Base-by-base conservation (phyloP, 53 echinoderm and acorn worm genomes). In the Hippasteria phrygiana region DNA sequence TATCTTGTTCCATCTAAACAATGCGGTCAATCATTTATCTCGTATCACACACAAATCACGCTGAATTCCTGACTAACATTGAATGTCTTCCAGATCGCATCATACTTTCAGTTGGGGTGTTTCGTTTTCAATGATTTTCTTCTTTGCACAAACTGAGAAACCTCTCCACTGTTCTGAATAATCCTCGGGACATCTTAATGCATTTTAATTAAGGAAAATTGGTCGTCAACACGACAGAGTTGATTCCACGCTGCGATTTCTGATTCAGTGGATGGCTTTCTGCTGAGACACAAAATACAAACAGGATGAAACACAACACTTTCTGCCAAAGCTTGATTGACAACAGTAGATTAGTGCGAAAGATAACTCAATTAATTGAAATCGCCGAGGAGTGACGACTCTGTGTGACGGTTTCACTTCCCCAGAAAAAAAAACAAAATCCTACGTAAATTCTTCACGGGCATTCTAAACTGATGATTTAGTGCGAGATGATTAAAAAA, bases 341-440 rank as follows among this genome's bases (percentile, higher is more conserved):
- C 78, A 36, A 32, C 22, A 16, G n/a, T 9, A 78, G 78, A 56
- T 78, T 55, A 78, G 59, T 4, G 36, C 11, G 59, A 78, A 55
- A 78, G 78, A 78, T 78, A 78, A n/a, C 78, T 26, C 48, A 50
- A 39, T 78, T 55, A 56, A 56, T 38, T 55, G 5, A 55, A 55
- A 78, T 56, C 39, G 55, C 48, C 33, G 36, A n/a, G 5, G 75
- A 50, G 34, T 78, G 78, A 55, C 59, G 59, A 50, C 78, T 78
- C 55, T 20, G 2, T 10, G 35, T 8, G 22, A 14, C 55, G 38
- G 59, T 67, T 85, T 69, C 70, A 64, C 50, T 70, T 71, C n/a
- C 22, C 51, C n/a, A 31, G 40, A 48, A 65, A 67, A 65, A n/a
- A n/a, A n/a, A n/a, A n/a, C n/a, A n/a, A n/a, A n/a, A n/a, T n/a